A percentile compares a stretch with the other conserved stretches of the same genome.
These are phyloP conservation scores for Troides aeacus DNA, from an alignment of 2,888 invertebrate genomes.

Conservation along the genomic window DNA sequence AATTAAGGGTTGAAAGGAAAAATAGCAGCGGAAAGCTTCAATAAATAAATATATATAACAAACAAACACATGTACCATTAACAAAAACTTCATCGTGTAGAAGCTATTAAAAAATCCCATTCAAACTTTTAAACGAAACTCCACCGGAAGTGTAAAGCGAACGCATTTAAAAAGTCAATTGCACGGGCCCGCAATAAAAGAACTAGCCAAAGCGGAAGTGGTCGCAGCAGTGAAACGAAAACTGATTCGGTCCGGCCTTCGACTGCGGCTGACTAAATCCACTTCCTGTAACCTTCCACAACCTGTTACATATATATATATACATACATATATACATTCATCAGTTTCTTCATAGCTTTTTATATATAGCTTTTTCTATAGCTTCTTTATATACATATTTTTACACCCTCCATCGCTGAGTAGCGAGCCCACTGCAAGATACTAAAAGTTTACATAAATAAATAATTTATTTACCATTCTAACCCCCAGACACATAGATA, in stretches of 20 bases:
- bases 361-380: neutral
- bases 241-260: neutral
- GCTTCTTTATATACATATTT: neutral
- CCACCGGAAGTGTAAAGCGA: neutral
- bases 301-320: neutral
- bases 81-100: too few species aligned
- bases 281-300: neutral
- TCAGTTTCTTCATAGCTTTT: neutral
- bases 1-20: too few species aligned
- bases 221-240: neutral
- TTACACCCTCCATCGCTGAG: neutral
- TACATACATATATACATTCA: too few species aligned
- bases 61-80: too few species aligned
- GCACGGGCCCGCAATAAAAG: neutral
- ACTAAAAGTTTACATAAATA: neutral
- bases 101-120: too few species aligned
- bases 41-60: too few species aligned
- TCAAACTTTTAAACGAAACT: neutral
- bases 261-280: neutral
- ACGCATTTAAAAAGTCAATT: neutral
- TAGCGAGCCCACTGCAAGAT: neutral
- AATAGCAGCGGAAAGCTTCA: too few species aligned
- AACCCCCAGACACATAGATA: neutral
- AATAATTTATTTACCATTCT: neutral
- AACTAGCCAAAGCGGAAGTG: neutral